Conservation (phyloP, 2,888 invertebrate genomes). For the Scaptomyza caliginosa region DNA sequence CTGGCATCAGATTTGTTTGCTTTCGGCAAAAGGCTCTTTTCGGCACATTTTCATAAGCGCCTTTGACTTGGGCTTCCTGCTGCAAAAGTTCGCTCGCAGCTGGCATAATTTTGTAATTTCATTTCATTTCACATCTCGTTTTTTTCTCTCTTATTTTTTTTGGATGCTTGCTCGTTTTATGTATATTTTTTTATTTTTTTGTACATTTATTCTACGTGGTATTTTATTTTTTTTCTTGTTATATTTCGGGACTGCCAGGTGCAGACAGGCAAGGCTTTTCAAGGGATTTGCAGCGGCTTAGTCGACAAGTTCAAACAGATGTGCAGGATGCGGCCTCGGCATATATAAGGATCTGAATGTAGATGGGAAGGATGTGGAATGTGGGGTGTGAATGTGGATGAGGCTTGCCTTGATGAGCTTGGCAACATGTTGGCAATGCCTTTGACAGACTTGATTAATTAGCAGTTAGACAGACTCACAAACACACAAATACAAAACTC, state of each 20-base stretch:
- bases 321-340: slow-evolving; percentile 34
- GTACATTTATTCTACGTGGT: slow-evolving; percentile 30
- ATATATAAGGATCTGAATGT: slow-evolving; percentile 18
- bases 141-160: slow-evolving; percentile 3
- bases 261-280: slow-evolving; percentile 69
- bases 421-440: slow-evolving; percentile 48
- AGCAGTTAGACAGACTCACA: slow-evolving; percentile 32
- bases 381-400: slow-evolving; percentile 11
- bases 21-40: slow-evolving; percentile 22
- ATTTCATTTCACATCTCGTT: slow-evolving; percentile 52
- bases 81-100: slow-evolving; percentile 49
- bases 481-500: slow-evolving; percentile 9
- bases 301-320: slow-evolving; percentile 70
- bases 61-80: slow-evolving; percentile 39
- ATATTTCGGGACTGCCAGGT: slow-evolving; percentile 61
- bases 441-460: slow-evolving; percentile 60
- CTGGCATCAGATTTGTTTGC: slow-evolving; percentile 52
- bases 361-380: slow-evolving; percentile 1
- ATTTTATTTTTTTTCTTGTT: slow-evolving; percentile 11
- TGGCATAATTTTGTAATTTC: slow-evolving; percentile 77
- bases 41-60: slow-evolving; percentile 52
- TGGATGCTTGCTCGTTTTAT: slow-evolving; percentile 12
- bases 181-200: slow-evolving; percentile 17
- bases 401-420: slow-evolving; percentile 22
- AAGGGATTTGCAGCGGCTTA: slow-evolving; percentile 71